Conservation (phyloP, 92 coral and sea anemone genomes). For the Desmophyllum pertusum region DNA sequence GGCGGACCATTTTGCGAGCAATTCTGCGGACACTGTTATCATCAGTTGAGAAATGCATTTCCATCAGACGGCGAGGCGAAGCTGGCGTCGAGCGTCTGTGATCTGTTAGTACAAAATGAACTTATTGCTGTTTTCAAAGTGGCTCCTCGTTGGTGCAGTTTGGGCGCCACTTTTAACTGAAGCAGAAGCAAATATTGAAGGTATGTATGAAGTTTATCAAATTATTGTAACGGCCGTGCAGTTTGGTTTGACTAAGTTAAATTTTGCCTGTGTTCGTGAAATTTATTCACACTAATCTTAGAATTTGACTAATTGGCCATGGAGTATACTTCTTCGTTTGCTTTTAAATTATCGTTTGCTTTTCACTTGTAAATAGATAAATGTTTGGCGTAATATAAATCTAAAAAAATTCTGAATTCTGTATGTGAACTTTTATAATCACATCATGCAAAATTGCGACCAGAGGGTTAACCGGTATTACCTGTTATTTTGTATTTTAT, state of each 20-base stretch:
- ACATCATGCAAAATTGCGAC: background rate
- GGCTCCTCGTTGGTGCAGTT: background rate
- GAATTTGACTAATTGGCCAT: background rate
- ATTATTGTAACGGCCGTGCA: no score
- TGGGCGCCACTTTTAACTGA: background rate
- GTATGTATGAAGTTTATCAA: background rate
- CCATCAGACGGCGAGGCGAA: background rate
- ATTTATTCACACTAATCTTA: background rate
- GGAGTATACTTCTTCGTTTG: background rate
- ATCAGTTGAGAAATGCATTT: background rate
- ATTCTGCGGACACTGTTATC: background rate
- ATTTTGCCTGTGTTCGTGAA: background rate
- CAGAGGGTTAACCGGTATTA: background rate
- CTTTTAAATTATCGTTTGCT: background rate
- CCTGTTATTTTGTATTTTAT: background rate
- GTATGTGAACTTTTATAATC: background rate
- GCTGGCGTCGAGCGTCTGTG: background rate
- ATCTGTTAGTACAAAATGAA: background rate
- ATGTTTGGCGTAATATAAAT: background rate
- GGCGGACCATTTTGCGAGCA: background rate
- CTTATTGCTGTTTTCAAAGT: slow-evolving; percentile 7
- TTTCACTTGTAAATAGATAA: background rate
- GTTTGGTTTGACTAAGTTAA: no score
- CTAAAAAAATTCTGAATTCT: background rate
- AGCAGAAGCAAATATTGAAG: background rate